phyloP scores from a whole-genome alignment of 2,113 vertebrate species.

The Bolborhynchus lineola region DNA sequence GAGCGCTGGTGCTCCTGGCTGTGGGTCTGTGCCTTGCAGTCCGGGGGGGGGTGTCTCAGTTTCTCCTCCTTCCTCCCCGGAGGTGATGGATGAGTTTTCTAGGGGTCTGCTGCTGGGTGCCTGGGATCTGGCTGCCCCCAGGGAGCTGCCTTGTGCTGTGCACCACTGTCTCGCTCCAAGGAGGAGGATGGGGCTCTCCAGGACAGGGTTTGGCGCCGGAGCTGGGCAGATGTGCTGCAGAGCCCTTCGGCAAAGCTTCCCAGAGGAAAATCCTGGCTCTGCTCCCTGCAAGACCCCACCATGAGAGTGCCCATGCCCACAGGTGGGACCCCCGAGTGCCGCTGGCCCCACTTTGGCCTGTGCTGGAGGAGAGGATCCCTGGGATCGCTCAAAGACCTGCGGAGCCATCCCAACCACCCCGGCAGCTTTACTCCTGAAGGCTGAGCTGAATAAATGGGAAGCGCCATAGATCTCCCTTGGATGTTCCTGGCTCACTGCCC shows the following conservation, averaged over 20 bases:
- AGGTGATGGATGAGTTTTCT: background rate
- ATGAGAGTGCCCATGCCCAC: background rate
- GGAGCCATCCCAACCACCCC: fast-evolving
- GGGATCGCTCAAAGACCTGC: background rate
- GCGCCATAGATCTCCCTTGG: background rate
- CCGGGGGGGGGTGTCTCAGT: too few relatives aligned
- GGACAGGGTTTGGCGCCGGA: fast-evolving
- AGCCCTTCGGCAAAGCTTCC: background rate
- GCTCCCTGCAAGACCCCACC: background rate
- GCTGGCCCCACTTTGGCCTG: background rate
- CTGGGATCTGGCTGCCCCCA: background rate
- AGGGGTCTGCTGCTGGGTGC: background rate
- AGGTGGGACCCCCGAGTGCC: fast-evolving
- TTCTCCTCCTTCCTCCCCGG: background rate
- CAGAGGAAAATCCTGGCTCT: background rate
- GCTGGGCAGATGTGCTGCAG: background rate
- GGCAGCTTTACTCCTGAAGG: background rate
- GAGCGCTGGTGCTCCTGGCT: fast-evolving
- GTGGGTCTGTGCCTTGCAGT: fast-evolving
- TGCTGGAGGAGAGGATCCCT: background rate
- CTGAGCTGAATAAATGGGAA: background rate
- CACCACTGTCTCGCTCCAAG: fast-evolving
- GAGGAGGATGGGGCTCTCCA: fast-evolving
- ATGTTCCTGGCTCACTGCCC: background rate
- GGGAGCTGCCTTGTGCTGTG: background rate